A percentile compares a stretch with the other conserved stretches of the same genome.
Conservation (phyloP, 2,888 invertebrate species). For the Trissonchulus latispiculum region DNA sequence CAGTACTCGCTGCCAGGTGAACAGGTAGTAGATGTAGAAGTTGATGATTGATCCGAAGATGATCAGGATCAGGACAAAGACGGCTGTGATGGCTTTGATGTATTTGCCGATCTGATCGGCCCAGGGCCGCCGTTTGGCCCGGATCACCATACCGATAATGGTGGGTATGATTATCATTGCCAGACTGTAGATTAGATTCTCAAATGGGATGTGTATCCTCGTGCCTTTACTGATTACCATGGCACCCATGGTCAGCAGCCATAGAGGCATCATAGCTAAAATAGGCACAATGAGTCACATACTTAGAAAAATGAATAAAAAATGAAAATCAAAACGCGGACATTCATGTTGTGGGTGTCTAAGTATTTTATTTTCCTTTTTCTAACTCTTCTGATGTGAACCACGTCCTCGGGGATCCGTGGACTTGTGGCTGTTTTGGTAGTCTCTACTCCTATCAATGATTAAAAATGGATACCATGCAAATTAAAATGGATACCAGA, state of each 20-base stretch:
- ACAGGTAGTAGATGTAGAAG: slow-evolving; percentile 72
- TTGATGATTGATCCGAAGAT: slow-evolving; percentile 79
- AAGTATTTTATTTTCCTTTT: too few relatives aligned
- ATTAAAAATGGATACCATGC: too few relatives aligned
- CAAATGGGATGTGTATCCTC: slow-evolving; percentile 65
- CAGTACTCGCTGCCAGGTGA: slow-evolving; percentile 52
- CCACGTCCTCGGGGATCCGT: too few relatives aligned
- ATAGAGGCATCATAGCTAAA: slow-evolving; percentile 72
- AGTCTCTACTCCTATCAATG: too few relatives aligned
- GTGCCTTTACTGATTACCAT: slow-evolving; percentile 59
- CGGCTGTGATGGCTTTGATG: slow-evolving; percentile 69
- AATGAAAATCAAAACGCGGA: too few relatives aligned
- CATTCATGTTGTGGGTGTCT: too few relatives aligned
- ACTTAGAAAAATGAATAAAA: too few relatives aligned
- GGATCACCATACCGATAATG: slow-evolving; percentile 46
- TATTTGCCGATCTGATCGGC: slow-evolving; percentile 63
- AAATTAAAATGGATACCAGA: too few relatives aligned
- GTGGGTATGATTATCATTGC: slow-evolving; percentile 66
- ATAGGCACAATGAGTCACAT: too few relatives aligned
- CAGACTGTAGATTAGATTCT: slow-evolving; percentile 63
- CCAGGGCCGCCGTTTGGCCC: slow-evolving; percentile 54
- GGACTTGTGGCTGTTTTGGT: too few relatives aligned
- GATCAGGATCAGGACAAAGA: slow-evolving; percentile 69
- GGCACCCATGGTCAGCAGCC: slow-evolving; percentile 76
- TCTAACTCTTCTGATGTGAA: too few relatives aligned